Base-by-base conservation (phyloP, 2,113 vertebrate genomes). In the Craseonycteris thonglongyai region DNA sequence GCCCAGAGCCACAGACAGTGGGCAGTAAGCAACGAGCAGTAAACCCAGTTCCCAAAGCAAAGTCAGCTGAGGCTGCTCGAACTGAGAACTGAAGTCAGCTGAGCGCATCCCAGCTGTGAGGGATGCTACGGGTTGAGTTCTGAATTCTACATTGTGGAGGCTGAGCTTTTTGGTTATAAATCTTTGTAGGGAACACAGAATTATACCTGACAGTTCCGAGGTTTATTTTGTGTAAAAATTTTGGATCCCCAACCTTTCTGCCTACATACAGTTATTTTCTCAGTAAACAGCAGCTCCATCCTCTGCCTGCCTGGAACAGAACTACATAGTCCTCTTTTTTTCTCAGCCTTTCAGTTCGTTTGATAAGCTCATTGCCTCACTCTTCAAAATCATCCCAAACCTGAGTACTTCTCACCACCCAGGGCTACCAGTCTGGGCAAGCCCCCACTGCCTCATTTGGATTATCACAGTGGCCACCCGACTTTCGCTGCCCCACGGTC, bases 391-490 rank as follows among this genome's bases (percentile, higher is more conserved):
- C 3, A n/a, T 45, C 33, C 13, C 5, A 51, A 61, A 63, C 13
- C 45, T 16, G 35, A 66, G 12, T 6, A 18, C 11, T 7, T 71
- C 3, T 59, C n/a, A 13, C 42, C 40, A 4, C 28, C 45, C 2
- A 3, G 4, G 3, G 42, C 21, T 51, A 0, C 61, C 45, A 7
- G 40, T 22, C 51, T 35, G 35, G 35, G 8, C 38, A 45, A 6
- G 3, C 9, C 15, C 35, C 19, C 7, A 0, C 28, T 30, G 0
- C 21, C 30, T 74, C 30, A 0, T 7, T 2, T 22, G n/a, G 26
- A 1, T 38, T 6, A 16, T 28, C 21, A 3, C 7, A 0, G 5
- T 18, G 38, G 54, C 14, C 28, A 54, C 68, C 40, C 22, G 28
- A 5, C n/a, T 9, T 58, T 7, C 5, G n/a, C 65, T 7, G 5